Conservation (phyloP, 2,113 vertebrate species). For the Mormyrus iriodes region DNA sequence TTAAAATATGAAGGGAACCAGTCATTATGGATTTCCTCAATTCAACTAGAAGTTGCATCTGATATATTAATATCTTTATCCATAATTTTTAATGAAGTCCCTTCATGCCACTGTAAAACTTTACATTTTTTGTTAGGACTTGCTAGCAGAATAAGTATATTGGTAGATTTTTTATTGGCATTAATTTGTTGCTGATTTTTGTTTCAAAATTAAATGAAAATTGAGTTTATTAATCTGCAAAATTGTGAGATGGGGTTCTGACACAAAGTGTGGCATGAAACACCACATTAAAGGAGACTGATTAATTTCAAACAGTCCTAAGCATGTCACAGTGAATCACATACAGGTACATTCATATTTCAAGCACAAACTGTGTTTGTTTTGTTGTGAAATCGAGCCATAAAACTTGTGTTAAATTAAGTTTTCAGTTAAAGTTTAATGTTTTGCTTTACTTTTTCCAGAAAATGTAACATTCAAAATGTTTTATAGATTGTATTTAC, state of each 20-base stretch:
- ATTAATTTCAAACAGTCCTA: neutral
- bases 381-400: neutral
- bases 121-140: neutral
- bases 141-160: neutral
- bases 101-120: neutral
- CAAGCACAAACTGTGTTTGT: neutral
- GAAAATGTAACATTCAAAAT: neutral
- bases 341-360: neutral
- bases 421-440: neutral
- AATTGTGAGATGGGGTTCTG: neutral
- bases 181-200: neutral
- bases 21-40: neutral
- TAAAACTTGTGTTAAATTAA: neutral
- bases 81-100: neutral
- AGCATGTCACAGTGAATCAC: neutral
- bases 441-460: slow-evolving; percentile 1
- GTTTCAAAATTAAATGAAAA: neutral
- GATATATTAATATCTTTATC: neutral
- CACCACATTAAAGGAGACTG: neutral
- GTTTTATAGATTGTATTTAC: neutral
- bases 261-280: neutral
- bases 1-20: neutral
- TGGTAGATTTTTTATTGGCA: neutral
- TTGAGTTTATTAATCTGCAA: neutral
- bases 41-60: neutral